Evolutionary conservation across 37 sponge, comb jelly and placozoan genomes (phyloP).

Genomic region (Chondrilla cf. caribensis): DNA sequence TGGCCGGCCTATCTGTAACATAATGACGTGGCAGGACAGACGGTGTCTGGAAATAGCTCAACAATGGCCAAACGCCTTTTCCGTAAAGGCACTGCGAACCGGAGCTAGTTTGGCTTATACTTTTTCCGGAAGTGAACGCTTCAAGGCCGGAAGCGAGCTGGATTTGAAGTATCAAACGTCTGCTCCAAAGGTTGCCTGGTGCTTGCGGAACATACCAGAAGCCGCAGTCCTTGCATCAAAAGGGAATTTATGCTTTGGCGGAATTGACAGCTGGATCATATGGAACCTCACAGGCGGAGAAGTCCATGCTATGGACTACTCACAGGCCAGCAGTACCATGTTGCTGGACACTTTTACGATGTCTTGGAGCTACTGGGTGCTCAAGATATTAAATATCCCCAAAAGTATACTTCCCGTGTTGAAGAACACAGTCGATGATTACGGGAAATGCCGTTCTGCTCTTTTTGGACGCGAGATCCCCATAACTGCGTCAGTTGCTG

Average conservation of each 20-base stretch:
- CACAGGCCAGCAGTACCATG: conserved; percentile 73
- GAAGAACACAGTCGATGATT: conserved; percentile 64
- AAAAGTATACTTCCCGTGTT: conserved; percentile 76
- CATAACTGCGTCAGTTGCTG: conserved; percentile 73
- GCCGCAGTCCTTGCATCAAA: conserved; percentile 45
- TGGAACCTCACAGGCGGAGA: conserved; percentile 87
- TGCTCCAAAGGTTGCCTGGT: conserved; percentile 78
- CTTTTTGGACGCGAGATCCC: conserved; percentile 73
- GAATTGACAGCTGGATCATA: conserved; percentile 89
- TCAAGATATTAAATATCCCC: conserved; percentile 64
- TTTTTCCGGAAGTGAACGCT: conserved; percentile 66
- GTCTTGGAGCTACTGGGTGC: conserved; percentile 62
- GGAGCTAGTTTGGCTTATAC: conserved; percentile 54
- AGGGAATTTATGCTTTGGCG: conserved; percentile 84
- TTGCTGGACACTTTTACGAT: conserved; percentile 83
- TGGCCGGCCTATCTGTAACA: conserved; percentile 82
- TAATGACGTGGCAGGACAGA: conserved; percentile 96
- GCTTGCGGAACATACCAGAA: conserved; percentile 64
- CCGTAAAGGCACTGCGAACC: conserved; percentile 60
- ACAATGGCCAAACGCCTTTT: conserved; percentile 69
- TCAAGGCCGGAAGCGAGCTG: conserved; percentile 69
- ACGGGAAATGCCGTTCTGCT: conserved; percentile 44
- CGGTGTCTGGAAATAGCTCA: conserved; percentile 55
- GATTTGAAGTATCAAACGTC: conserved; percentile 52
- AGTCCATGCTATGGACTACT: conserved; percentile 91